Base-by-base conservation (phyloP, 2,113 vertebrate species). In the Sorex araneus region DNA sequence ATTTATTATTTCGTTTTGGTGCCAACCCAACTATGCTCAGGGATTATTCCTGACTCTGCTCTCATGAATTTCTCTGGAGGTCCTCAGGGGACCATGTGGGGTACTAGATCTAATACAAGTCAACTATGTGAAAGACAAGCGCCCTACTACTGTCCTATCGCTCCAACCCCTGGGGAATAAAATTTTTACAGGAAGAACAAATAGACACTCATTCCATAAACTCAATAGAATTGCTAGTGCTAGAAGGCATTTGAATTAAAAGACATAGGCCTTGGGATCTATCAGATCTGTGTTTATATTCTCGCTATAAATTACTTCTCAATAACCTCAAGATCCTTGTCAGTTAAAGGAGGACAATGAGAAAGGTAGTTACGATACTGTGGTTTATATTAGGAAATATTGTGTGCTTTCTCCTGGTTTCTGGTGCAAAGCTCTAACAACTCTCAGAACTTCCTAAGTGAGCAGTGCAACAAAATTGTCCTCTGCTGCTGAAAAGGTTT, bases 311-410 rank as follows among this genome's bases (percentile, higher is more conserved):
- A 66, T 40, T 66, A 32, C 30, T 79, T 88, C n/a, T 43, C 40
- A 75, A 32, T 63, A n/a, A 92, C 23, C 19, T 25, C 11, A 63
- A 2, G 15, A 74, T 70, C 12, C 32, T 74, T 78, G 15, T 50
- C 45, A 88, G n/a, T 84, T 73, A 87, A 93, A 94, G 27, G 28
- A 94, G 27, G 25, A 87, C 4, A 32, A 30, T 18, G 7, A 79
- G 30, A 28, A 76, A 19, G 13, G 16, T 36, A 27, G 34, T 11
- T 40, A 40, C 12, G 36, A 73, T 73, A 40, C 23, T 73, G 1
- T 43, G 70, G 19, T 23, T 70, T 66, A 71, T 27, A 71, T 4
- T 71, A 40, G 21, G 34, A 71, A 71, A 40, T 36, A 21, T 36
- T 60, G 57, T 60, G 18, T 21, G 18, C 19, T 60, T 25, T 32